A percentile compares a stretch with the other conserved stretches of the same genome.
These are phyloP conservation scores for Amphimedon queenslandica DNA, from an alignment of 37 sponge, comb jelly and placozoan species.

Conservation along the genomic window DNA sequence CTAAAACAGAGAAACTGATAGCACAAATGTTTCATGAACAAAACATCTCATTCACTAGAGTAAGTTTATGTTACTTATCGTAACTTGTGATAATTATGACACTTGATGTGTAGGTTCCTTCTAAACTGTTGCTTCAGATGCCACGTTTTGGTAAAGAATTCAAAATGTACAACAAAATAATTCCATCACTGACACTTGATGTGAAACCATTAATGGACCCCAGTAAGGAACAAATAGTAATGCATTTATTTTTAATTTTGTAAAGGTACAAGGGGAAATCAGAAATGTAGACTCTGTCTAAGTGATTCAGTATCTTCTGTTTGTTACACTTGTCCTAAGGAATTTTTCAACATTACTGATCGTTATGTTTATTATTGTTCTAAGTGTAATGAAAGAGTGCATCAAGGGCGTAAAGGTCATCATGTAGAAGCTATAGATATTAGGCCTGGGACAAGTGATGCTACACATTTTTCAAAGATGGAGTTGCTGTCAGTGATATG, in stretches of 20 bases:
- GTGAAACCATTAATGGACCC: constrained; percentile 2
- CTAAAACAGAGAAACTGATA: constrained; percentile 35
- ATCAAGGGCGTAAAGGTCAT: constrained; percentile 1
- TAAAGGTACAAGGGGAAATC: neutral
- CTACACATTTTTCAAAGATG: constrained; percentile 12
- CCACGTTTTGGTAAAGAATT: constrained; percentile 92
- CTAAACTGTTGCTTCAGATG: constrained; percentile 69
- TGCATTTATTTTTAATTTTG: neutral
- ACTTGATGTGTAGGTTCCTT: constrained; percentile 43
- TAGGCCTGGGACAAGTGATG: neutral
- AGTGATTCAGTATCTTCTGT: neutral
- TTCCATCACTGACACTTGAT: constrained; percentile 63
- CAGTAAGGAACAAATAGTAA: neutral
- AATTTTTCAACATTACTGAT: neutral
- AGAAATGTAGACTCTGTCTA: neutral
- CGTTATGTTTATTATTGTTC: constrained; percentile 5
- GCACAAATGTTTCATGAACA: constrained; percentile 52
- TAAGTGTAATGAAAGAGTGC: neutral
- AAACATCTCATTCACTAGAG: constrained; percentile 62
- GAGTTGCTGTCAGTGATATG: constrained; percentile 88
- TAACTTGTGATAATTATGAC: neutral
- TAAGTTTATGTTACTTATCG: constrained; percentile 7
- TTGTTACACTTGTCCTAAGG: neutral
- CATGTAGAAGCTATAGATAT: neutral
- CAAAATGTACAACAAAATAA: constrained; percentile 75